phyloP scores from a whole-genome alignment of 2,797 vertebrate genomes.

The Acomys russatus region DNA sequence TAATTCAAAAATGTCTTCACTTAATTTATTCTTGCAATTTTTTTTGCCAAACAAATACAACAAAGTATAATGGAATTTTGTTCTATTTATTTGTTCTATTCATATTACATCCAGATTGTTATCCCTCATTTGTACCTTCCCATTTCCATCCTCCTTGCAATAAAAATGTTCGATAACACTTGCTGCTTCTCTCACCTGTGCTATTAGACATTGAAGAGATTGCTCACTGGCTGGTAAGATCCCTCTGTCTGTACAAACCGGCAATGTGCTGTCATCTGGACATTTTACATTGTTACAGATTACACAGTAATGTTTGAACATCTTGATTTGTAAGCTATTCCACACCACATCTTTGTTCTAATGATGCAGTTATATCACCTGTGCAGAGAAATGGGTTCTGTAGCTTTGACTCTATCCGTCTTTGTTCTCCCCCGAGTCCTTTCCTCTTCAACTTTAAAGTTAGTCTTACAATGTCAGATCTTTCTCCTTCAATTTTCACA shows the following conservation, averaged over 20 bases:
- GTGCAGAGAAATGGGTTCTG: neutral
- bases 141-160: no score
- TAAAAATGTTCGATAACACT: neutral
- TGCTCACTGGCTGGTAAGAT: neutral
- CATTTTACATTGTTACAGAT: neutral
- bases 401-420: neutral
- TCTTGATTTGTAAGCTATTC: neutral
- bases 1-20: neutral
- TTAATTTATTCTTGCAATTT: neutral
- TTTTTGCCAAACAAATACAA: neutral
- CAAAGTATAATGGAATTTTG: neutral
- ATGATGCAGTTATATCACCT: neutral
- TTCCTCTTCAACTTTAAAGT: neutral
- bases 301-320: neutral
- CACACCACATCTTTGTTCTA: neutral
- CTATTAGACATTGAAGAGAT: neutral
- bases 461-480: neutral
- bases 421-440: no score
- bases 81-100: no score
- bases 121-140: no score
- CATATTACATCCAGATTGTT: no score
- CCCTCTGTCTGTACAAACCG: neutral
- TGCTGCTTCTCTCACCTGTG: neutral
- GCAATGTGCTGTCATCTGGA: neutral
- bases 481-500: neutral